These are phyloP conservation scores for Squalus acanthias DNA, from an alignment of 2,797 vertebrate species.

Conservation along the genomic window DNA sequence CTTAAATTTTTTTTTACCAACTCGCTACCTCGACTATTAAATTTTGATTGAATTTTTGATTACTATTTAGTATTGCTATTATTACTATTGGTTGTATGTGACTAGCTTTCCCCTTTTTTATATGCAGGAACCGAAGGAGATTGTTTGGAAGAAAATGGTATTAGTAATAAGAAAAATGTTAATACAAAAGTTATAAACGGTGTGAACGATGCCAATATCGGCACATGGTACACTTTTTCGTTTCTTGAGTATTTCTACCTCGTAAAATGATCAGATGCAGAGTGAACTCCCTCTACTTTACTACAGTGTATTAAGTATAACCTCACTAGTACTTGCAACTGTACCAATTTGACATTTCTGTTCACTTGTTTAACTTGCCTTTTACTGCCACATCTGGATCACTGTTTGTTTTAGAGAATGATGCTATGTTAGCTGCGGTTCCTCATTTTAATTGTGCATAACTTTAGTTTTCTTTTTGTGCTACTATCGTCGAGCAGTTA, in stretches of 20 bases:
- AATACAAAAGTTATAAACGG: background rate
- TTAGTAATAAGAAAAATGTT: background rate
- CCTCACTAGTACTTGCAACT: background rate
- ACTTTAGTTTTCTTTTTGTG: too few relatives aligned
- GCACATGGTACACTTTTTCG: background rate
- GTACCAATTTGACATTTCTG: background rate
- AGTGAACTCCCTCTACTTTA: background rate
- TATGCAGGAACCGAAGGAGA: background rate
- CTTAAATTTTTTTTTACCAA: background rate
- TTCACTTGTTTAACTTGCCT: too few relatives aligned
- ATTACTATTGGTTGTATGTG: background rate
- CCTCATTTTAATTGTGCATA: too few relatives aligned
- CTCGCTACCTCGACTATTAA: background rate
- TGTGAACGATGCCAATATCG: background rate
- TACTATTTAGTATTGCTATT: background rate
- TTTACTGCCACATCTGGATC: too few relatives aligned
- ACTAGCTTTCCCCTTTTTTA: background rate
- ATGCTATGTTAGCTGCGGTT: too few relatives aligned
- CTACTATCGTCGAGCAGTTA: too few relatives aligned
- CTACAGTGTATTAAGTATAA: background rate
- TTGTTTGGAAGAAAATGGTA: background rate
- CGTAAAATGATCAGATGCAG: background rate
- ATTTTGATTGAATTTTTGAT: background rate
- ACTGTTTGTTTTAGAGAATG: too few relatives aligned
- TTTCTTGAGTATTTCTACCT: background rate